These are phyloP conservation scores for Lepus americanus DNA, from an alignment of 2,113 vertebrate genomes.

Conservation along the genomic window DNA sequence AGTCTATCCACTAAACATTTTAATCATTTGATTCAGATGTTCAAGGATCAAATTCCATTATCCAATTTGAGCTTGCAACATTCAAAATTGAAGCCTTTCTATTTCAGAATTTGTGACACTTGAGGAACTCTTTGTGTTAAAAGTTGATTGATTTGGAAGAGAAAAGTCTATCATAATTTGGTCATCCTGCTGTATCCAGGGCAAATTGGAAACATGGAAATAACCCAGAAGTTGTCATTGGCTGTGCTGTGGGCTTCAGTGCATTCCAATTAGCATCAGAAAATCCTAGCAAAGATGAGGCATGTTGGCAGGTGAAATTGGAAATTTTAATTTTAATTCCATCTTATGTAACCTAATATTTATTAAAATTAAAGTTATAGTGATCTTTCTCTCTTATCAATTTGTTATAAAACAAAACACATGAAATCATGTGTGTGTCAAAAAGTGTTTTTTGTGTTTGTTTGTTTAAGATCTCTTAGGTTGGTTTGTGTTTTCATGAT, in stretches of 20 bases:
- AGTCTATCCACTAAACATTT: conserved; percentile 67
- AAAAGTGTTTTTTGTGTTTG: not conserved
- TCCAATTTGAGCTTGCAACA: conserved; percentile 54
- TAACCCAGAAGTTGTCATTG: not conserved
- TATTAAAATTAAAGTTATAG: not conserved
- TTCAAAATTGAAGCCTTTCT: not conserved
- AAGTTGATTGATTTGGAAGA: conserved; percentile 37
- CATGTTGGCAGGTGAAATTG: not conserved
- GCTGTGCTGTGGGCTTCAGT: not conserved
- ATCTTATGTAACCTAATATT: not conserved
- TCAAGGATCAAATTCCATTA: conserved; percentile 67
- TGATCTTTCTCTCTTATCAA: not conserved
- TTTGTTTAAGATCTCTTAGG: not conserved
- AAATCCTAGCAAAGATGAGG: not conserved
- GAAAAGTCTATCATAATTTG: not conserved
- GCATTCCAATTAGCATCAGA: not conserved
- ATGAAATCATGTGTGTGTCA: not conserved
- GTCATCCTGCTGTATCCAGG: not conserved
- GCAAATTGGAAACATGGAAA: not conserved
- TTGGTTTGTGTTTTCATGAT: not conserved
- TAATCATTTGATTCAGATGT: conserved; percentile 72
- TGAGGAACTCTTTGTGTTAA: conserved; percentile 40
- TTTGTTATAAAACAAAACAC: not conserved
- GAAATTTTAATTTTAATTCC: not conserved
- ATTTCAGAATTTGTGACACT: conserved; percentile 28